Base-by-base conservation (phyloP, 2,888 invertebrate genomes). In the Rotaria socialis region DNA sequence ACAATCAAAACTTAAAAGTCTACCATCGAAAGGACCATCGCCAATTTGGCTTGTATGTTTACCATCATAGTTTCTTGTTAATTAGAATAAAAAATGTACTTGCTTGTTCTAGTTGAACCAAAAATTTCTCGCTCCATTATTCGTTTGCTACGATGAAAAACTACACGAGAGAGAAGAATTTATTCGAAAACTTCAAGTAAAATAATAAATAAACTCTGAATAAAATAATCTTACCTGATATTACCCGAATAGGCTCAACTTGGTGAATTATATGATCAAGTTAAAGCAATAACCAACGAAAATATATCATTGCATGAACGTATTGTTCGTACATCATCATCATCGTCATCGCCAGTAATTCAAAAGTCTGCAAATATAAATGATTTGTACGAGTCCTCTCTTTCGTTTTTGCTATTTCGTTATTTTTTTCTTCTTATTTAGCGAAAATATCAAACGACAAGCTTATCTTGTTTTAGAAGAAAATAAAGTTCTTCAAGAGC, bases 21-120 rank as follows among this genome's bases (percentile, higher is more conserved):
- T 91, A 19, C 91, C 91, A 35, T 87, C 88, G 8, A 89, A 89
- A 85, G 91, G 90, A 35, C 90, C 90, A 11, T 88, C 89, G 58
- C 91, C 91, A n/a, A 90, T 90, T 8, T 91, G 91, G 91, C 89
- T 91, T 89, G 90, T 91, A 88, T 88, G 90, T 67, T 43, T 80
- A 24, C 11, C 22, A 43, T 56, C 56, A 14, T 41, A 84, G 2
- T 19, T 56, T 85, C 24, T 10, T 35, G 50, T 43, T 85, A 16
- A n/a, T 27, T 24, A 56, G 22, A 16, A 60, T 52, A 56, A 50
- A 35, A 11, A 10, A 19, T 84, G 41, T 50, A 52, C 43, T 60
- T 50, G 19, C 1, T 85, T 16, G 50, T 16, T 67, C 43, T 22
- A 80, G 35, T 19, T 85, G 35, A 80, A 86, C 67, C 80, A 75